Conservation (phyloP, 2,888 invertebrate species). For the Ethmia dodecea region DNA sequence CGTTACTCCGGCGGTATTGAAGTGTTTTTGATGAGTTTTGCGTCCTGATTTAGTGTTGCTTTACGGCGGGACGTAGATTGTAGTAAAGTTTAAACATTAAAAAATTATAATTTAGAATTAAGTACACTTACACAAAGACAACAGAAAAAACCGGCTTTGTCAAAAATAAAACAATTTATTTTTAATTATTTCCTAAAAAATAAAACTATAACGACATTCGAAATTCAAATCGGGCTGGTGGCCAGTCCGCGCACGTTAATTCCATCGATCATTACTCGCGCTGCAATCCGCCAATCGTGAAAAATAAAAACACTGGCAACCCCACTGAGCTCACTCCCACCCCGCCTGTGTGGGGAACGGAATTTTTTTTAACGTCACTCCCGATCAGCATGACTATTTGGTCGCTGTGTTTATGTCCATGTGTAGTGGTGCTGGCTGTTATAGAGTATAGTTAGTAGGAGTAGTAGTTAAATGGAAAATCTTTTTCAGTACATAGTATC, state of each 20-base stretch:
- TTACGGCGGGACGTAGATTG: too few species aligned
- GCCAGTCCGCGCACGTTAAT: slow-evolving; percentile 66
- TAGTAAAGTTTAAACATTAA: too few species aligned
- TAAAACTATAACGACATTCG: slow-evolving; percentile 22
- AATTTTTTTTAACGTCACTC: slow-evolving; percentile 70
- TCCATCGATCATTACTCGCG: slow-evolving; percentile 75
- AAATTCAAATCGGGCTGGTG: slow-evolving; percentile 51
- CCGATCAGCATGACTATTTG: slow-evolving; percentile 45
- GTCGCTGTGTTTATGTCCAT: slow-evolving; percentile 16
- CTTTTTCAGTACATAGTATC: too few species aligned
- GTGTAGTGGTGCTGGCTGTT: too few species aligned
- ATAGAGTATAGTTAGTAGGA: too few species aligned
- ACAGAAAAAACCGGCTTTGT: too few species aligned
- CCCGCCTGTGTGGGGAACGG: slow-evolving; percentile 50
- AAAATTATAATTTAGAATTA: too few species aligned
- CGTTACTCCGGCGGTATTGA: slow-evolving; percentile 2
- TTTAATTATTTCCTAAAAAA: too few species aligned
- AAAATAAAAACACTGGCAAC: slow-evolving; percentile 71
- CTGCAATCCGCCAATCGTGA: slow-evolving; percentile 75
- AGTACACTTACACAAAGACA: too few species aligned
- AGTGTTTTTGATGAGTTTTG: not conserved
- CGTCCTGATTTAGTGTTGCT: too few species aligned
- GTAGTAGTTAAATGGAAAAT: too few species aligned
- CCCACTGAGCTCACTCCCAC: slow-evolving; percentile 41
- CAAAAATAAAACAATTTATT: not conserved